A percentile compares a stretch with the other conserved stretches of the same genome.
Evolutionary conservation across 1,140 invertebrate species (phyloP).

Genomic region (Harlomillsia oculata): DNA sequence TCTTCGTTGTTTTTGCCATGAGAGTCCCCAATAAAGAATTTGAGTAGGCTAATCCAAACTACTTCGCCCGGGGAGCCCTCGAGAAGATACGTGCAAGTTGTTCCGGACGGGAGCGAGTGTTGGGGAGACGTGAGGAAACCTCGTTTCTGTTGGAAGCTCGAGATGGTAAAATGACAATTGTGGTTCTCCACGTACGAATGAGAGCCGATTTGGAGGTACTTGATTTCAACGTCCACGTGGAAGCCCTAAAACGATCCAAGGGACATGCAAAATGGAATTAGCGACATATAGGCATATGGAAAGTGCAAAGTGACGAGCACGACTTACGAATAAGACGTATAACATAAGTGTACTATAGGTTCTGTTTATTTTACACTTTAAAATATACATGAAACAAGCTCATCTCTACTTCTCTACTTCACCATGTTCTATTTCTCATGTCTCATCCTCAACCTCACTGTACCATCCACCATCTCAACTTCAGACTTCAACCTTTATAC

Average conservation of each 20-base stretch:
- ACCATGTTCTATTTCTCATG: too few species aligned
- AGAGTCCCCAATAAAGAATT: conserved; percentile 42
- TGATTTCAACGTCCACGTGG: conserved; percentile 66
- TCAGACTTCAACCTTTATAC: not conserved
- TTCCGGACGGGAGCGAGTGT: conserved; percentile 44
- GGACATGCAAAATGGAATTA: not conserved
- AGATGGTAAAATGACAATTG: conserved; percentile 45
- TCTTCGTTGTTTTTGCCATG: conserved; percentile 11
- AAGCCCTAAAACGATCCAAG: conserved; percentile 51
- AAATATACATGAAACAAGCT: too few species aligned
- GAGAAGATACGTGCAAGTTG: conserved; percentile 48
- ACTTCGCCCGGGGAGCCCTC: conserved; percentile 49
- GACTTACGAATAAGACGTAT: not conserved
- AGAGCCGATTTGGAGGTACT: conserved; percentile 59
- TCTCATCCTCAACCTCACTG: not conserved
- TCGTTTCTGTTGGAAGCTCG: conserved; percentile 54
- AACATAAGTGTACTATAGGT: not conserved
- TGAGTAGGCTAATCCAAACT: conserved; percentile 73
- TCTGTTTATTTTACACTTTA: not conserved
- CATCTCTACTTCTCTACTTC: too few species aligned
- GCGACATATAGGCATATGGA: not conserved
- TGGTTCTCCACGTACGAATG: conserved; percentile 54
- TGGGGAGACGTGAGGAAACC: conserved; percentile 48
- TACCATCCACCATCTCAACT: not conserved
- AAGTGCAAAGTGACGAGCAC: too few species aligned